phyloP scores from a whole-genome alignment of 2,888 invertebrate species.

The Phengaris alcon region DNA sequence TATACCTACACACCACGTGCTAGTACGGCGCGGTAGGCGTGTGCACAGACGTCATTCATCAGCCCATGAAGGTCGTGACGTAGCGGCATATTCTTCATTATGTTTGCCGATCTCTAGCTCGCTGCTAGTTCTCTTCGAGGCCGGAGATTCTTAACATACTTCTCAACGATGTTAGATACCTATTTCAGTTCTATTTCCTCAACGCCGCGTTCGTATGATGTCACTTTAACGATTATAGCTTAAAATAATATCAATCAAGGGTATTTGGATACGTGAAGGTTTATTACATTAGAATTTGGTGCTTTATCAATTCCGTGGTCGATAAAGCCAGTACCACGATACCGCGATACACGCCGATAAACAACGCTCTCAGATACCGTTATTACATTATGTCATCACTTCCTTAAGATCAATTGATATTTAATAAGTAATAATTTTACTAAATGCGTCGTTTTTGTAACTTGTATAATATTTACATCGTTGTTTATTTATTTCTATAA shows the following conservation, averaged over 20 bases:
- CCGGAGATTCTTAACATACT: slow-evolving; percentile 52
- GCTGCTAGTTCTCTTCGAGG: slow-evolving; percentile 56
- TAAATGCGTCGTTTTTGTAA: background rate
- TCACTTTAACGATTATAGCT: slow-evolving; percentile 9
- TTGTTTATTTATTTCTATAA: background rate
- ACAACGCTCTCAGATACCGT: slow-evolving; percentile 27
- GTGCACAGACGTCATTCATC: slow-evolving; percentile 63
- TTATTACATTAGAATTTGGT: slow-evolving; percentile 19
- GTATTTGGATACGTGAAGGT: slow-evolving; percentile 23
- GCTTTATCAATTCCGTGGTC: slow-evolving; percentile 28
- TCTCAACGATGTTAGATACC: slow-evolving; percentile 26
- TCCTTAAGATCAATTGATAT: slow-evolving; percentile 36
- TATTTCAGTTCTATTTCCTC: slow-evolving; percentile 25
- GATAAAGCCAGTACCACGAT: slow-evolving; percentile 21
- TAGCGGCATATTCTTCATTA: slow-evolving; percentile 65
- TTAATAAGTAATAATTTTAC: background rate
- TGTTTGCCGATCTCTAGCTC: slow-evolving; percentile 65
- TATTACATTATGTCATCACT: slow-evolving; percentile 35
- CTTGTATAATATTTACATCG: background rate
- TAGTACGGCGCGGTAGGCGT: slow-evolving; percentile 54
- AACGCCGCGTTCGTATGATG: slow-evolving; percentile 18
- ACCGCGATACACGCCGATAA: slow-evolving; percentile 21
- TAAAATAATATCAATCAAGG: slow-evolving; percentile 26
- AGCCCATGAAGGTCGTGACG: slow-evolving; percentile 72
- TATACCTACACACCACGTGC: slow-evolving; percentile 50